Evolutionary conservation across 2,888 invertebrate genomes (phyloP).

Genomic region (Scrobipalpa costella): DNA sequence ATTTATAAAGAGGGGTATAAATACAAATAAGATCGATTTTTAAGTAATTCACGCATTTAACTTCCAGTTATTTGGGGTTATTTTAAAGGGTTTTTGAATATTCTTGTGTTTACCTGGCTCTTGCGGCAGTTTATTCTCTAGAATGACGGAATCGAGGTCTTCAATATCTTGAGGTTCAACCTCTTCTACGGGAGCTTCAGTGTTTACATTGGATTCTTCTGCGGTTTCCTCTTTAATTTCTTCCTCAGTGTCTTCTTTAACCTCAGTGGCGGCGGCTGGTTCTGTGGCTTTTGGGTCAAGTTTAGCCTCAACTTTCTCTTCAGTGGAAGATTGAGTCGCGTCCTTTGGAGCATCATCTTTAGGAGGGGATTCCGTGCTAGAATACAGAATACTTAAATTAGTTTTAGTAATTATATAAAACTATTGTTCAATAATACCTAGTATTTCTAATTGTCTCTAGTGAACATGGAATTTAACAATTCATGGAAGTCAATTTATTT

Average conservation of each 20-base stretch:
- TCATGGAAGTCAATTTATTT: no score
- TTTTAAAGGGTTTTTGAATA: background rate
- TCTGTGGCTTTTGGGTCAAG: background rate
- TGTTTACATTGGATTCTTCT: background rate
- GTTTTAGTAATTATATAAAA: background rate
- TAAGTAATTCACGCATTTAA: no score
- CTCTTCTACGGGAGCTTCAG: slow-evolving; percentile 29
- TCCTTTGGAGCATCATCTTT: slow-evolving; percentile 56
- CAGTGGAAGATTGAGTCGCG: slow-evolving; percentile 37
- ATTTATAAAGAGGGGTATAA: no score
- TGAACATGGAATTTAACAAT: no score
- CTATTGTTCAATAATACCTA: no score
- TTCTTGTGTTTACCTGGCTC: slow-evolving; percentile 44
- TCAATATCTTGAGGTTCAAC: slow-evolving; percentile 23
- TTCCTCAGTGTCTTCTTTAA: slow-evolving; percentile 36
- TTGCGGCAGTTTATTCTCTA: slow-evolving; percentile 41
- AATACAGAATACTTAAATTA: slow-evolving; percentile 24
- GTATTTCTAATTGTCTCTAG: no score
- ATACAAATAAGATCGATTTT: no score
- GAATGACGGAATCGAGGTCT: slow-evolving; percentile 21
- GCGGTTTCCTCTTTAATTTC: slow-evolving; percentile 30
- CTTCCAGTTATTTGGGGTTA: background rate
- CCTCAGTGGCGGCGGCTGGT: slow-evolving; percentile 31
- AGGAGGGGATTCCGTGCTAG: slow-evolving; percentile 56
- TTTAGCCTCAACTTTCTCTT: slow-evolving; percentile 43